Conservation (phyloP, 2,113 vertebrate species). For the Actenoides lindsayi region DNA sequence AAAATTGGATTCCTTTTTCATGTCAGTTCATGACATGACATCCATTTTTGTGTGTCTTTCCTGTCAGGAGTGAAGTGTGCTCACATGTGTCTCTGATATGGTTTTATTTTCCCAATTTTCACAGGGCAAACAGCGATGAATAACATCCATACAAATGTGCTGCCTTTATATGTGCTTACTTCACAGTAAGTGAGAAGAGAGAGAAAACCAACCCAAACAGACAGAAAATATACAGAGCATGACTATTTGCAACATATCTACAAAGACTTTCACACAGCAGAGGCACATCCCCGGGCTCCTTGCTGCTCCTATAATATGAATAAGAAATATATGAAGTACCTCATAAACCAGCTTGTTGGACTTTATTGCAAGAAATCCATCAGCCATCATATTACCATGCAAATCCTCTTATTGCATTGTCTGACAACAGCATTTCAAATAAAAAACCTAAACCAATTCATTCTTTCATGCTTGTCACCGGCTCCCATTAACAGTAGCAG, state of each 20-base stretch:
- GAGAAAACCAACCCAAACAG: constrained; percentile 8
- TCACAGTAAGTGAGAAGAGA: background rate
- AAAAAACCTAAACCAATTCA: background rate
- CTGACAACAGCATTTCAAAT: constrained; percentile 25
- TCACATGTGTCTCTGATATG: background rate
- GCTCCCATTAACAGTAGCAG: background rate
- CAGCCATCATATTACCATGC: constrained; percentile 50
- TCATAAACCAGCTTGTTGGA: constrained; percentile 51
- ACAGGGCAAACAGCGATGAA: background rate
- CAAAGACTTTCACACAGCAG: background rate
- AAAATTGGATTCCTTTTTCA: background rate
- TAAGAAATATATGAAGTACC: constrained; percentile 41
- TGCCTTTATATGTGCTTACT: background rate
- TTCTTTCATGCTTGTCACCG: background rate
- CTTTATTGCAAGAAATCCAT: constrained; percentile 52
- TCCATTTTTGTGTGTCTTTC: background rate
- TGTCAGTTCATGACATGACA: constrained; percentile 3
- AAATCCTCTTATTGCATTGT: constrained; percentile 51
- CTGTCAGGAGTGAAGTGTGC: background rate
- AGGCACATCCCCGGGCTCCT: background rate
- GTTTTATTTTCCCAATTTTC: constrained; percentile 12
- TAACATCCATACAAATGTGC: background rate
- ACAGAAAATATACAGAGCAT: constrained; percentile 2
- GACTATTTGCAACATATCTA: background rate
- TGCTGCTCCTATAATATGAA: background rate